Base-by-base conservation (phyloP, 2,797 vertebrate species). In the Lutjanus campechanus region DNA sequence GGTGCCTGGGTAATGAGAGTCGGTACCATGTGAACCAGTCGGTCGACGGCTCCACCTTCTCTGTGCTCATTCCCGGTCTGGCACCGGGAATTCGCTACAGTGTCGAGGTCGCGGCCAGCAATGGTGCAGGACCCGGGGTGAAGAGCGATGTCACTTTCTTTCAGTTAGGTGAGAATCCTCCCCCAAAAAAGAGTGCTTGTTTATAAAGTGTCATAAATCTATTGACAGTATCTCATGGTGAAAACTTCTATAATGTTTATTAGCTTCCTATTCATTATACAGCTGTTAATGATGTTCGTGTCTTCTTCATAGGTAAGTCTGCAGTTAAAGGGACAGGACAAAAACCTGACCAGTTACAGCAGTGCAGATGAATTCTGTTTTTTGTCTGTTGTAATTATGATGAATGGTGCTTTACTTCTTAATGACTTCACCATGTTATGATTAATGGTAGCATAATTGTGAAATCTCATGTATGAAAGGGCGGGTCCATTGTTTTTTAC, bases 1-100 rank as follows among this genome's bases (percentile, higher is more conserved):
- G 98, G 98, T 99, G 98, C 89, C 96, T 99, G 44, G 98, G 98
- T 73, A 99, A 99, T 76, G 98, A 99, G 90, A 99, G 96, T 51
- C 95, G 97, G 5, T 99, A 97, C 90, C 98, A 99, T 11, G 95
- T 99, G 19, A 99, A 99, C 95, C 97, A 97, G 86, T 97, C 97
- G 0, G 98, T 99, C 8, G 98, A 99, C 2, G 97, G 97, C n/a
- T 95, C 97, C 60, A 97, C 97, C 40, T 95, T 97, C 62, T 98
- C 98, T 0, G 94, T 97, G 59, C 92, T 98, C 84, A 97, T 99
- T 74, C 96, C 97, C 5, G 95, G 96, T 72, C 92, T 99, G 68
- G 94, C 97, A 36, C 96, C 97, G 0, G 98, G 98, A 15, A 94
- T 99, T 83, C 96, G 97, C 17, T 99, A 99, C 66, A 96, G 97